Base-by-base conservation (phyloP, 2,113 vertebrate genomes). In the Etheostoma cragini region DNA sequence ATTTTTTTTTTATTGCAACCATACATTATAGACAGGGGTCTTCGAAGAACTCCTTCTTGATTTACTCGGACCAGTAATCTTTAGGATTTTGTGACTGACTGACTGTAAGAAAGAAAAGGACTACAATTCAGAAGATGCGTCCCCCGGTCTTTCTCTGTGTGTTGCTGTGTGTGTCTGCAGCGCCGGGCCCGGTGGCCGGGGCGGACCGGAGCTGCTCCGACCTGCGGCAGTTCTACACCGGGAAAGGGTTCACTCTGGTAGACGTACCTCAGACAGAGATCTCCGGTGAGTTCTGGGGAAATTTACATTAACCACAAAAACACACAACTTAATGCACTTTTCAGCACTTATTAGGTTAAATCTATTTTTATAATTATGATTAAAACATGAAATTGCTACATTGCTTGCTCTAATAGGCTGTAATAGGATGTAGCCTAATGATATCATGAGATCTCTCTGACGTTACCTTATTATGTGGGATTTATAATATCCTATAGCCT, bases 251-350 rank as follows among this genome's bases (percentile, higher is more conserved):
- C 95, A 96, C 96, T 64, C 93, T 97, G 38, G 94, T 76, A 83
- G 97, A 95, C 22, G 97, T 97, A 30, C 98, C 98, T 19, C 96
- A 96, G 93, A 96, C 95, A 0, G 97, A 98, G 90, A 98, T 99
- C 88, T 98, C 97, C 50, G 98, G 98, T 99, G 91, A 96, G 92
- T 87, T 75, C 10, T 10, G 15, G 8, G 2, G 33, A 17, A 17
- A 63, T 57, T 19, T 0, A 49, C 15, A 45, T 15, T 19, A 22
- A 58, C 30, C 12, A 53, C 8, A 38, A 57, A 60, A 65, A 21
- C 1, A n/a, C 49, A 19, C 35, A 24, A 1, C 7, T 4, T 1
- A 0, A 12, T 53, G 5, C 76, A 82, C 62, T 71, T 82, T 8
- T 7, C 47, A 49, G 0, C 62, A 46, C 53, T 22, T 42, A 17